Conservation (phyloP, 30 jellyfish, hydroid and myxozoan genomes). For the Aurelia coerulea region DNA sequence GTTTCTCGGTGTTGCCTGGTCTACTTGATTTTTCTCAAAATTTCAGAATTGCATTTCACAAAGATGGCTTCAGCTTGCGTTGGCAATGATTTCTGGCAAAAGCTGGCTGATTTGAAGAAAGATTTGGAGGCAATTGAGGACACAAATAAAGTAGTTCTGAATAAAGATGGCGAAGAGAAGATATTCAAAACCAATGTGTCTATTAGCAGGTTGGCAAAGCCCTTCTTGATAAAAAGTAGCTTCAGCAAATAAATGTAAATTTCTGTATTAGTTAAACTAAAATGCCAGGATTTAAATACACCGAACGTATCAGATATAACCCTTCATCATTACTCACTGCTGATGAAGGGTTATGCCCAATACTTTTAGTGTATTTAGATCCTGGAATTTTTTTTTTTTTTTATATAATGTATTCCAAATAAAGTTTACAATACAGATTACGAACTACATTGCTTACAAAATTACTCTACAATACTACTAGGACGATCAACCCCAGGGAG, state of each 20-base stretch:
- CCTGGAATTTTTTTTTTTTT: too few species aligned
- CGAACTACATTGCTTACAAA: too few species aligned
- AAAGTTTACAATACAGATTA: too few species aligned
- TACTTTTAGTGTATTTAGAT: too few species aligned
- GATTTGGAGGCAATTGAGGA: constrained; percentile 46
- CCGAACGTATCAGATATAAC: too few species aligned
- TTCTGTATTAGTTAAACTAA: too few species aligned
- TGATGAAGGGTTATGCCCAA: too few species aligned
- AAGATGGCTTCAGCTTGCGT: not conserved
- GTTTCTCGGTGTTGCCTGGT: not conserved
- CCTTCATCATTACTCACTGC: too few species aligned
- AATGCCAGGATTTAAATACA: too few species aligned
- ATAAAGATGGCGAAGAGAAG: not conserved
- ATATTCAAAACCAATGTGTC: constrained; percentile 8
- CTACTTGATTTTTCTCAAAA: not conserved
- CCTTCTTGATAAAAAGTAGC: not conserved
- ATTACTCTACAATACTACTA: too few species aligned
- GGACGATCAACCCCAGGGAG: too few species aligned
- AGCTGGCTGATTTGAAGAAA: constrained; percentile 6
- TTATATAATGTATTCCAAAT: too few species aligned
- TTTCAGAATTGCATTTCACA: not conserved
- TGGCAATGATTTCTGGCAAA: constrained; percentile 51
- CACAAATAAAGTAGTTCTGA: constrained; percentile 15
- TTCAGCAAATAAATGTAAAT: not conserved
- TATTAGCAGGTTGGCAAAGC: constrained; percentile 23